Base-by-base conservation (phyloP, 2,888 invertebrate species). In the Gandaritis pyraliata region DNA sequence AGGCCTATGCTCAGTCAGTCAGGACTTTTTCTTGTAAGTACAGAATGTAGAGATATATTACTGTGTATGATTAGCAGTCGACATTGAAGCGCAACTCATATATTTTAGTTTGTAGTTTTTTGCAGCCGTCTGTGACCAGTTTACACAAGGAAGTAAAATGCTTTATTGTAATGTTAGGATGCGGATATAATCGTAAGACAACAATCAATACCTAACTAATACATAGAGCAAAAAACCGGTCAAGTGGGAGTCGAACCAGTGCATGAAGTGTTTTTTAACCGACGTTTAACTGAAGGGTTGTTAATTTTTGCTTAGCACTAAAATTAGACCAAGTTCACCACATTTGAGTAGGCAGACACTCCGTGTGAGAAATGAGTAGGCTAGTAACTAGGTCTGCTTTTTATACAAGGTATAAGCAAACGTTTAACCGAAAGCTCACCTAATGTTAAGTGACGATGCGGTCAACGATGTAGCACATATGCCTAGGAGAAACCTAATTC, bases 41-140 rank as follows among this genome's bases (percentile, higher is more conserved):
- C 23, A 23, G 23, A 23, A 5, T 16, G 1, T 43, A 43, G 16
- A 1, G n/a, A n/a, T n/a, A n/a, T n/a, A n/a, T n/a, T 41, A 41
- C 41, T 55, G 47, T n/a, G 43, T 63, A 46, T 63, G 62, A 63
- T 58, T 58, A 55, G 63, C 47, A 13, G 63, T 59, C 58, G 63
- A 52, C 63, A 63, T 63, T 59, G 63, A 59, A 55, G 55, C 51
- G 6, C 46, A 16, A 36, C n/a, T 18, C 8, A 23, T 38, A 47
- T 15, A n/a, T 51, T 47, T 54, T 23, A 33, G 15, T 50, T 43
- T 48, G 49, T 15, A 45, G 51, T 63, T 56, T 63, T 63, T 63
- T 59, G 33, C 18, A 58, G 12, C 5, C 23, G 52, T 39, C 39
- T 46, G 33, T 36, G 47, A 63, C 58, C 47, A 52, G 56, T 55